Evolutionary conservation across 1,140 invertebrate species (phyloP).

Genomic region (Scaptomyza montana): DNA sequence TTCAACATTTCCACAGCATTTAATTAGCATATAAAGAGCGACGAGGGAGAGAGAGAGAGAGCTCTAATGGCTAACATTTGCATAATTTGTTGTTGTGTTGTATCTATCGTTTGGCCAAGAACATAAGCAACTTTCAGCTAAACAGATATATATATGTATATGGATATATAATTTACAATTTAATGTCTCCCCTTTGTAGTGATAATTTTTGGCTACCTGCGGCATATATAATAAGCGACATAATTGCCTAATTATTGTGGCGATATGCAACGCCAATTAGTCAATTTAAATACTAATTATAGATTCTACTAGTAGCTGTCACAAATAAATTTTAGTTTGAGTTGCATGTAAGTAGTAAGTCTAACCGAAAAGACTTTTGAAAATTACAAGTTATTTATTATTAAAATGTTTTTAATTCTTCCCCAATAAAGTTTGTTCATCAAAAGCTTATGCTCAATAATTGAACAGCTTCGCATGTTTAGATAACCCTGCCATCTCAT

Average conservation of each 20-base stretch:
- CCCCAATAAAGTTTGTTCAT: no score
- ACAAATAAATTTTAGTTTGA: neutral
- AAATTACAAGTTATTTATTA: no score
- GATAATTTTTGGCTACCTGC: conserved; percentile 10
- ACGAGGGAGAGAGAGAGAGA: neutral
- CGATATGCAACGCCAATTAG: neutral
- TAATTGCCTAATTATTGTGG: conserved; percentile 28
- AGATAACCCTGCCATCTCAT: conserved; percentile 9
- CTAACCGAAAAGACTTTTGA: no score
- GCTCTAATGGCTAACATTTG: conserved; percentile 53
- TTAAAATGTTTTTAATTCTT: no score
- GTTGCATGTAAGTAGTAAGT: neutral
- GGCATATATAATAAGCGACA: neutral
- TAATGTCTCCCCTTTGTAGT: neutral
- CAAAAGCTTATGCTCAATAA: neutral
- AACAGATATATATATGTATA: conserved; percentile 20
- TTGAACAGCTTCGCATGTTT: conserved; percentile 15
- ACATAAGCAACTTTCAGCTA: conserved; percentile 17
- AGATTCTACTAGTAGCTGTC: conserved; percentile 1
- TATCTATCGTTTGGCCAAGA: neutral
- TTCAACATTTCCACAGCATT: conserved; percentile 43
- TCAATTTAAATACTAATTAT: conserved; percentile 20
- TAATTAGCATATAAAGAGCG: conserved; percentile 55
- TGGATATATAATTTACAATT: conserved; percentile 1
- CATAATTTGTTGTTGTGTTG: conserved; percentile 33